Conservation (phyloP, 2,113 vertebrate species). For the Anseranas semipalmata region DNA sequence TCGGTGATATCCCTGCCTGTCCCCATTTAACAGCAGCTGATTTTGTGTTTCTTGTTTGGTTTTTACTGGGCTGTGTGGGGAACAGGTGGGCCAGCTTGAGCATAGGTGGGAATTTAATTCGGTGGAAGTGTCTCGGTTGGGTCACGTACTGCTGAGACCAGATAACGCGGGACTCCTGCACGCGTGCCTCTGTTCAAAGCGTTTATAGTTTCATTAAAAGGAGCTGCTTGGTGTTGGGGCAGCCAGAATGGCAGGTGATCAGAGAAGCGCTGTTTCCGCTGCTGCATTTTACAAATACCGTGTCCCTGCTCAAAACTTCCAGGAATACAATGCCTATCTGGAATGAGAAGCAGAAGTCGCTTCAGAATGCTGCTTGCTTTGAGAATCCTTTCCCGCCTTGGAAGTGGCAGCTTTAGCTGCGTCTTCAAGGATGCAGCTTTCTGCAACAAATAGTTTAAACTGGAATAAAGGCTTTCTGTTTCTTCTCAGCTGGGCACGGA, state of each 20-base stretch:
- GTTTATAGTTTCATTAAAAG: neutral
- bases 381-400: neutral
- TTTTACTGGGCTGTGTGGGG: neutral
- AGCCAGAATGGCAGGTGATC: neutral
- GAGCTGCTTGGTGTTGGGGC: neutral
- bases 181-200: neutral
- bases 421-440: neutral
- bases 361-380: neutral
- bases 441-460: neutral
- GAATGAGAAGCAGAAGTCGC: neutral
- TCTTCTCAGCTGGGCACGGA: slow-evolving; percentile 11
- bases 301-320: slow-evolving; percentile 42
- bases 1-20: neutral
- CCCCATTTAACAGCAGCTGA: neutral
- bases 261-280: neutral
- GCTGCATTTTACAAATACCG: slow-evolving; percentile 11
- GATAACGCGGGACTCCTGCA: neutral
- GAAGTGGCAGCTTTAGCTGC: neutral
- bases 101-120: neutral
- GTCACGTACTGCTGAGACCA: neutral
- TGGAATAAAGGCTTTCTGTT: slow-evolving; percentile 11
- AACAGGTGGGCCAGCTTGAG: neutral
- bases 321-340: slow-evolving; percentile 25
- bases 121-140: neutral
- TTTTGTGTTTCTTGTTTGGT: neutral